Evolutionary conservation across 1,140 invertebrate genomes (phyloP).

Genomic region (Pomacea maculata): DNA sequence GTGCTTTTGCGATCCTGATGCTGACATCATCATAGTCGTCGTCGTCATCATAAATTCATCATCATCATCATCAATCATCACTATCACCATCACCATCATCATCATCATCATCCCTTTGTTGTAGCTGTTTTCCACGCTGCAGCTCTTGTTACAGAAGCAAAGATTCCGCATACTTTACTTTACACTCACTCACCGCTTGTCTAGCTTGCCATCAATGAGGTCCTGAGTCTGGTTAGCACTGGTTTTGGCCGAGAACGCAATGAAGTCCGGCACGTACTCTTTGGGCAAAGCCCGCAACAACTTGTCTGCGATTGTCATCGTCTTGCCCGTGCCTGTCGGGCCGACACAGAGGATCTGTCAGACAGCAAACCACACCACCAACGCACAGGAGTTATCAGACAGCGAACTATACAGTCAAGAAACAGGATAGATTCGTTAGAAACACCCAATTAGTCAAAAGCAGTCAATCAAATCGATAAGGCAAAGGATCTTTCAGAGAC

Average conservation of each 20-base stretch:
- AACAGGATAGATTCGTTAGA: neutral
- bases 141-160: too few relatives aligned
- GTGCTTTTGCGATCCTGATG: too few relatives aligned
- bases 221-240: conserved; percentile 67
- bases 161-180: too few relatives aligned
- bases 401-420: neutral
- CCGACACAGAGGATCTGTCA: conserved; percentile 63
- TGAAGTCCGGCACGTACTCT: conserved; percentile 64
- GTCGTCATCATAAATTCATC: too few relatives aligned
- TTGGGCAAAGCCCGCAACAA: conserved; percentile 60
- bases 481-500: conserved; percentile 65
- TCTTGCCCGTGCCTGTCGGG: conserved; percentile 67
- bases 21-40: too few relatives aligned
- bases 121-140: too few relatives aligned
- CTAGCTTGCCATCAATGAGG: conserved; percentile 67
- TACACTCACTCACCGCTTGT: conserved; percentile 59
- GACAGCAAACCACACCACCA: conserved; percentile 30
- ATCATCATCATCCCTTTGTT: too few relatives aligned
- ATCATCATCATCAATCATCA: too few relatives aligned
- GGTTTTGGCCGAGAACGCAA: conserved; percentile 67
- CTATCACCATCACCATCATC: too few relatives aligned
- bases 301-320: conserved; percentile 65
- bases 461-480: conserved; percentile 65
- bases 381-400: conserved; percentile 59
- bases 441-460: conserved; percentile 50